A percentile compares a stretch with the other conserved stretches of the same genome.
Conservation (phyloP, 1,140 invertebrate species). For the Sinella curviseta region DNA sequence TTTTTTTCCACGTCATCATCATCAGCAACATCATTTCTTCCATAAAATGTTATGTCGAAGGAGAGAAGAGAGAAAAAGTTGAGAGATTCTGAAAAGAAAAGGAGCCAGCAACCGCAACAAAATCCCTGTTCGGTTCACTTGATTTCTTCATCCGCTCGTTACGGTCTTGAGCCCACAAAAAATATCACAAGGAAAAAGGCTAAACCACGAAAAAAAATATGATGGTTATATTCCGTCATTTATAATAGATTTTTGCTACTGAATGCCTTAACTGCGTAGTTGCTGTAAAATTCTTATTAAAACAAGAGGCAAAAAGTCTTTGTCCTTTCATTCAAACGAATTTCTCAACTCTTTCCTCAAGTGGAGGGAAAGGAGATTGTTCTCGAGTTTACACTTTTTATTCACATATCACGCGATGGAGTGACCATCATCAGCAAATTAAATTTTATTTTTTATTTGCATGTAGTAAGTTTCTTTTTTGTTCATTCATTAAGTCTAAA, state of each 20-base stretch:
- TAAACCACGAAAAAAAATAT: not conserved
- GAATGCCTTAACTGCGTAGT: no score
- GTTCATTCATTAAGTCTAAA: no score
- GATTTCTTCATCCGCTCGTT: constrained; percentile 21
- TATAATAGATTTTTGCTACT: no score
- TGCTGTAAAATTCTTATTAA: not conserved
- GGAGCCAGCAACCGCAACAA: not conserved
- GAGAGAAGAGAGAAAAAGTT: not conserved
- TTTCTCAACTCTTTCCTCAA: not conserved
- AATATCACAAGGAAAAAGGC: not conserved
- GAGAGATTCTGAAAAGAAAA: not conserved
- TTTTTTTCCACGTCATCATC: not conserved
- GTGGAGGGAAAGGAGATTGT: not conserved
- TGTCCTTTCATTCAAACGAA: constrained; percentile 6
- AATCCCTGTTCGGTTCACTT: constrained; percentile 6
- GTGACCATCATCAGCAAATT: no score
- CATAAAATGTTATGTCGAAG: not conserved
- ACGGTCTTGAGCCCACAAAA: not conserved
- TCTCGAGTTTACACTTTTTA: no score
- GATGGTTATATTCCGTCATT: no score
- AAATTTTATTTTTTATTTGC: no score
- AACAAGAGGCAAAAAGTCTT: no score
- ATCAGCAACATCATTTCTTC: not conserved
- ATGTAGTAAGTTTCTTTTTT: no score
- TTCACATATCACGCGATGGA: no score